Evolutionary conservation across 2,113 vertebrate species (phyloP).

Genomic region (Melanostigma gelatinosum): DNA sequence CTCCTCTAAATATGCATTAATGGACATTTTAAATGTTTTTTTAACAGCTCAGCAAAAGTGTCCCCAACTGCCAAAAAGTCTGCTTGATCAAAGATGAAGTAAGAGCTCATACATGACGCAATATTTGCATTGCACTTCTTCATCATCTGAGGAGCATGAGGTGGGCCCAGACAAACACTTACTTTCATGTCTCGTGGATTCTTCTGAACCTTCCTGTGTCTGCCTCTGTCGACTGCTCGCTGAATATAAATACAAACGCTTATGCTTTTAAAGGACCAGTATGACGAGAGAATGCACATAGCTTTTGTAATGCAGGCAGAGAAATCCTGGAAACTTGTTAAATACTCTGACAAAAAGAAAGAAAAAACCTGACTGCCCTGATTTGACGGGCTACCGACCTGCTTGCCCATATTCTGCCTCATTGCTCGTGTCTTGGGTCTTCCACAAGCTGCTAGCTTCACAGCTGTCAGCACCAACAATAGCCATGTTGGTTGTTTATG

Average conservation of each 20-base stretch:
- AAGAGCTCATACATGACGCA: neutral
- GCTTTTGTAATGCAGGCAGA: neutral
- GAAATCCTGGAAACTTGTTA: neutral
- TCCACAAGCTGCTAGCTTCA: no score
- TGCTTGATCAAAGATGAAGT: neutral
- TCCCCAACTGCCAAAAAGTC: neutral
- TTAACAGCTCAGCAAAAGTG: neutral
- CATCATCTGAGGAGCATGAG: neutral
- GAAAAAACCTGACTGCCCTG: no score
- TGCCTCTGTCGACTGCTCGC: neutral
- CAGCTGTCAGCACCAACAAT: no score
- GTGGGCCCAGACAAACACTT: constrained; percentile 8
- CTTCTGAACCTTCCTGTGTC: constrained; percentile 10
- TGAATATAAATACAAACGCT: constrained; percentile 7
- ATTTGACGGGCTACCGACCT: no score
- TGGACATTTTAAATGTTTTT: neutral
- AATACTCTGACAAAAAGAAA: no score
- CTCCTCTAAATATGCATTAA: neutral
- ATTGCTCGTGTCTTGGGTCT: no score
- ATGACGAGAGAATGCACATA: neutral
- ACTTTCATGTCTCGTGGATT: constrained; percentile 16
- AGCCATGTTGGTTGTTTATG: no score
- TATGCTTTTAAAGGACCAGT: neutral
- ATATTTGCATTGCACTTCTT: neutral
- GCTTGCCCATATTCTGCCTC: no score